Percentiles rank a stretch among this genome's conserved stretches.
These are phyloP conservation scores for Gallinago media DNA, from an alignment of 2,113 vertebrate species.

Conservation along the genomic window DNA sequence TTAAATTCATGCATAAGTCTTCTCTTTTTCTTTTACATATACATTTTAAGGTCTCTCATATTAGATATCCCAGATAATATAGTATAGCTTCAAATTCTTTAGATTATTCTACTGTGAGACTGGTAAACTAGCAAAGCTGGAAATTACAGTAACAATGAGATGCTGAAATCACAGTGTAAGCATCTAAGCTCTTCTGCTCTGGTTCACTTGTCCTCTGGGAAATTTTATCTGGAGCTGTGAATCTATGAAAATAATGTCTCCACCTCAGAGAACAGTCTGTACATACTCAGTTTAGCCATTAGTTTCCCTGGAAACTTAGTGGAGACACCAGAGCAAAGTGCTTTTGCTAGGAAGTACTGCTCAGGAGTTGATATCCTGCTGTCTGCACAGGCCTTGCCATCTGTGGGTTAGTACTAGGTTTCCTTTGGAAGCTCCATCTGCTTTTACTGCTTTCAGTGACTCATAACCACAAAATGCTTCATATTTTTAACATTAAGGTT, in stretches of 20 bases:
- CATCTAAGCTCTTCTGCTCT: neutral
- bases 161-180: neutral
- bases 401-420: constrained; percentile 8
- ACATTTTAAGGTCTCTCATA: neutral
- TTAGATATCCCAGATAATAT: neutral
- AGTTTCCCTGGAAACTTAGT: constrained; percentile 56
- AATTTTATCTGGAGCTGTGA: constrained; percentile 3
- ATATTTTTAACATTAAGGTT: neutral
- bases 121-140: neutral
- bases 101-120: neutral
- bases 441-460: neutral
- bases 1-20: neutral
- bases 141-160: neutral
- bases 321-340: constrained; percentile 1
- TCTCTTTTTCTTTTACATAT: neutral
- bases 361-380: neutral
- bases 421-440: constrained; percentile 17
- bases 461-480: neutral
- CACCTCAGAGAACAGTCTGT: constrained; percentile 44
- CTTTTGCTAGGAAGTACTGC: neutral
- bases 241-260: neutral
- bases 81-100: neutral
- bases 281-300: constrained; percentile 20
- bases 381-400: neutral
- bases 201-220: neutral